These are phyloP conservation scores for Eolophus roseicapilla DNA, from an alignment of 2,113 vertebrate genomes.

Conservation along the genomic window DNA sequence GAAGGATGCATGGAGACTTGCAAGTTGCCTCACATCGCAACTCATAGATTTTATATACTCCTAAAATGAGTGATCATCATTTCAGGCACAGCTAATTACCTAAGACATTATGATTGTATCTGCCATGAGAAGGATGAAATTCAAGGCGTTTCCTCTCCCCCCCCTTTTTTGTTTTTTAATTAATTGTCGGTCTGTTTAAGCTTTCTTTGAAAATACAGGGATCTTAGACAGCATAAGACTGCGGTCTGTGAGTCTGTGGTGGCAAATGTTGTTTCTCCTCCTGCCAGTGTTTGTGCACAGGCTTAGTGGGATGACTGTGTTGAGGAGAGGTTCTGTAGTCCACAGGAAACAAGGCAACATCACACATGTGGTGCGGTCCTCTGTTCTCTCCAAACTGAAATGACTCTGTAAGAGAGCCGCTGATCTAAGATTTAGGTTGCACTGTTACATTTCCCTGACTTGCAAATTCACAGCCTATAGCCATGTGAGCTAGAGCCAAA, in stretches of 20 bases:
- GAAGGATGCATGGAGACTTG: background rate
- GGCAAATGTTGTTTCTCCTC: background rate
- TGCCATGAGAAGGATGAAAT: background rate
- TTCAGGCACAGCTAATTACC: conserved; percentile 14
- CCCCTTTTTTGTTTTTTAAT: background rate
- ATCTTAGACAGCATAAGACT: conserved; percentile 16
- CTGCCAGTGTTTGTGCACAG: background rate
- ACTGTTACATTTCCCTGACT: background rate
- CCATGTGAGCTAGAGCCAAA: background rate
- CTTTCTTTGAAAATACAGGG: conserved; percentile 35
- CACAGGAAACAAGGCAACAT: background rate
- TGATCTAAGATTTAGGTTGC: background rate
- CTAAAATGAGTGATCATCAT: conserved; percentile 38
- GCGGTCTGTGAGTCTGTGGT: background rate
- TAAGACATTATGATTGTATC: conserved; percentile 35
- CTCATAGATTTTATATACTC: background rate
- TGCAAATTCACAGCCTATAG: background rate
- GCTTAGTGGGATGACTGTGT: background rate
- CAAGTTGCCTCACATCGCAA: conserved; percentile 8
- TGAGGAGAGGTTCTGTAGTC: background rate
- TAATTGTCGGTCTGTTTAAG: background rate
- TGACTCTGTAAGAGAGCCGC: background rate
- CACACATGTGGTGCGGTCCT: background rate
- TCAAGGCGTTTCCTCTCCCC: background rate
- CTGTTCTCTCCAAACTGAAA: background rate